A percentile compares a stretch with the other conserved stretches of the same genome.
phyloP scores from a whole-genome alignment of 2,888 invertebrate species.

The Gerosis bhagava region DNA sequence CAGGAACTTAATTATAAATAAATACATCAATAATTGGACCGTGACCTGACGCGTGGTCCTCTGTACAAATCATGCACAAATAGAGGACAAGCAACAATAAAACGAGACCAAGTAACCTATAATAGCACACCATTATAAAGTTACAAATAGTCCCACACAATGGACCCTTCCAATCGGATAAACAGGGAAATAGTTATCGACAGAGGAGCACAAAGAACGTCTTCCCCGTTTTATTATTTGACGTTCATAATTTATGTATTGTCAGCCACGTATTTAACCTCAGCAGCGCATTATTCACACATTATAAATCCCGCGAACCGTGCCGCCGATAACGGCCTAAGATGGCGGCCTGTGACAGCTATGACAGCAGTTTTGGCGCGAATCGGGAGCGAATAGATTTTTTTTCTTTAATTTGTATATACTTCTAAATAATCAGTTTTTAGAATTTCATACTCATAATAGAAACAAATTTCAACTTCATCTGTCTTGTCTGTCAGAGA shows the following conservation, averaged over 20 bases:
- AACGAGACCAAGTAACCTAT: neutral
- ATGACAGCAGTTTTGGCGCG: constrained; percentile 67
- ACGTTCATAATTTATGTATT: constrained; percentile 76
- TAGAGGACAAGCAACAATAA: neutral
- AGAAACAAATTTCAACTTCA: too few relatives aligned
- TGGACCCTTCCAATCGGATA: constrained; percentile 65
- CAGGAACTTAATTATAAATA: too few relatives aligned
- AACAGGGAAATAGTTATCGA: constrained; percentile 72
- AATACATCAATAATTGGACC: too few relatives aligned
- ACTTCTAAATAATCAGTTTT: too few relatives aligned
- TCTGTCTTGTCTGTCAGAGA: too few relatives aligned
- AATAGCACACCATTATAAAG: constrained; percentile 21
- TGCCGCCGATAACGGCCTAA: constrained; percentile 66
- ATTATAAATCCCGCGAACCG: constrained; percentile 77
- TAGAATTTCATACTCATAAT: too few relatives aligned
- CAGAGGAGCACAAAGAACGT: constrained; percentile 50
- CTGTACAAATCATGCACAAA: neutral
- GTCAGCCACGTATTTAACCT: constrained; percentile 73
- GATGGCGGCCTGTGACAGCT: constrained; percentile 62
- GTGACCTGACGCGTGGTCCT: too few relatives aligned
- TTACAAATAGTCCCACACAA: constrained; percentile 38
- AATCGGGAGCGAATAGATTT: constrained; percentile 34
- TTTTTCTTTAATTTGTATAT: too few relatives aligned
- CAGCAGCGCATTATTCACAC: constrained; percentile 71
- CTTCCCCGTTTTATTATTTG: constrained; percentile 44